Evolutionary conservation across 2,888 invertebrate species (phyloP).

Genomic region (Microchrysa polita): DNA sequence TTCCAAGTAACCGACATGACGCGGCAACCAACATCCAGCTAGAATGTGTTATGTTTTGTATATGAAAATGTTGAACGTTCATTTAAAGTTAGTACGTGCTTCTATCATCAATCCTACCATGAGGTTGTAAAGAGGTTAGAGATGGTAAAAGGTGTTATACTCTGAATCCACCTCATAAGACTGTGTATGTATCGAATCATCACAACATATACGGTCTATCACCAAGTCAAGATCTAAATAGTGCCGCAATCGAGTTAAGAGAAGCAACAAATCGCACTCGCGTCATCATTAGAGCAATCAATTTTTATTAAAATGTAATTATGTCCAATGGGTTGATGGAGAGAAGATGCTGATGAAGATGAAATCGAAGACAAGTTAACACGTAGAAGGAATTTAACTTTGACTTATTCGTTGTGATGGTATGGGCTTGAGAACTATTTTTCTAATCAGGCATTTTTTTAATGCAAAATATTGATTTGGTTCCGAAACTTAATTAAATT

Average conservation of each 20-base stretch:
- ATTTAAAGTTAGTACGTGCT: background rate
- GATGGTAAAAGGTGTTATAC: background rate
- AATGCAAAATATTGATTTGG: too few species aligned
- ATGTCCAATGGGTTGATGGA: slow-evolving; percentile 43
- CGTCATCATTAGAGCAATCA: slow-evolving; percentile 48
- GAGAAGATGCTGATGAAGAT: slow-evolving; percentile 9
- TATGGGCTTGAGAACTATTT: too few species aligned
- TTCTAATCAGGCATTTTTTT: too few species aligned
- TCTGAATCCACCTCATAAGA: background rate
- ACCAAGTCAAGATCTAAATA: slow-evolving; percentile 35
- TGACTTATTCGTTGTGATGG: too few species aligned
- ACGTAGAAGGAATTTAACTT: too few species aligned
- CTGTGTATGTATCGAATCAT: background rate
- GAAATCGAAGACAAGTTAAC: background rate
- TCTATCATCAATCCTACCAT: background rate
- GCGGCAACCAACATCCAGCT: slow-evolving; percentile 5
- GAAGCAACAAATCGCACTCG: slow-evolving; percentile 33
- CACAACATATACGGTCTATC: slow-evolving; percentile 21
- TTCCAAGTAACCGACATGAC: slow-evolving; percentile 41
- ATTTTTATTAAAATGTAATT: slow-evolving; percentile 52
- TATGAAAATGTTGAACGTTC: too few species aligned
- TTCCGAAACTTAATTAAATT: too few species aligned
- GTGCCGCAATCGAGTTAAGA: slow-evolving; percentile 28
- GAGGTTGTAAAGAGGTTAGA: background rate
- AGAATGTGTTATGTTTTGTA: background rate